Evolutionary conservation across 92 coral and sea anemone species (phyloP).

Genomic region (Bergia puertoricense): DNA sequence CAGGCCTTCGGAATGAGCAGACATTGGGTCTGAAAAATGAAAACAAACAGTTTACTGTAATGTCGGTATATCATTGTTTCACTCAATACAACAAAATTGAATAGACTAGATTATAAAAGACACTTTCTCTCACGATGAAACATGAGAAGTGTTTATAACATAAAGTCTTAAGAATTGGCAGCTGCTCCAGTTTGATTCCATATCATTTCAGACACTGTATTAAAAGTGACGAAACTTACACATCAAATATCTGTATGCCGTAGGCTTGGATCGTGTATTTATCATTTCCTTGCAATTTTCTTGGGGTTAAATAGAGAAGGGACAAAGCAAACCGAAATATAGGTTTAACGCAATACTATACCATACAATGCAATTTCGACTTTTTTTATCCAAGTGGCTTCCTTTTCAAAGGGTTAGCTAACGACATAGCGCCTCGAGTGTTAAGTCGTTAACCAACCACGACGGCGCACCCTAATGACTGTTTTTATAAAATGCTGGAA

Average conservation of each 20-base stretch:
- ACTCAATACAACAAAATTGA: not conserved
- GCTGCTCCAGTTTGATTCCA: not conserved
- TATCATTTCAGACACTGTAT: not conserved
- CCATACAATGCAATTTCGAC: not conserved
- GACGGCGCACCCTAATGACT: not conserved
- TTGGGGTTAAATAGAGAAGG: not conserved
- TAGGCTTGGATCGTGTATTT: not conserved
- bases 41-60: not conserved
- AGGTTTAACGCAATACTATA: not conserved
- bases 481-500: not conserved
- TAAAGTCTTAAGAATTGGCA: not conserved
- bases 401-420: not conserved
- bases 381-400: not conserved
- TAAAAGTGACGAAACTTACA: not conserved
- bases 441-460: not conserved
- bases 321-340: not conserved
- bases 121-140: not conserved
- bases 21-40: constrained; percentile 15
- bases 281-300: not conserved
- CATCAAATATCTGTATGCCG: not conserved
- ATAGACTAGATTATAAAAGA: not conserved
- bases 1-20: constrained; percentile 16
- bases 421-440: not conserved
- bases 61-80: not conserved
- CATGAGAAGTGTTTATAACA: not conserved